Evolutionary conservation across 2,113 vertebrate species (phyloP).

Genomic region (Phaetusa simplex): DNA sequence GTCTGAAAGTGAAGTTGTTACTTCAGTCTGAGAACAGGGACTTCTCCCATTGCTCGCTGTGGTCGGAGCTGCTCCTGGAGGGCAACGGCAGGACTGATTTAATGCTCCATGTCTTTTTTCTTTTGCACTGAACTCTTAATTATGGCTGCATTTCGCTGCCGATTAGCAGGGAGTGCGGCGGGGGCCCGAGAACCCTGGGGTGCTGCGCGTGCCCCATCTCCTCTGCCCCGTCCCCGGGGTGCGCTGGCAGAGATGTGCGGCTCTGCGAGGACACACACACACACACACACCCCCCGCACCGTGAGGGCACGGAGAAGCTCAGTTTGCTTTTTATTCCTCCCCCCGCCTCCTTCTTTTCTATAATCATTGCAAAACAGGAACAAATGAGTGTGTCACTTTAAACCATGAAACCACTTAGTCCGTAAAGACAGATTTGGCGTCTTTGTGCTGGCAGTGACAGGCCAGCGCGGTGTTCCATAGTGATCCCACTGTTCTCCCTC

Average conservation of each 20-base stretch:
- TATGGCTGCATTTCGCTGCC: neutral
- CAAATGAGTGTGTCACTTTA: conserved; percentile 67
- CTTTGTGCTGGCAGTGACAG: conserved; percentile 58
- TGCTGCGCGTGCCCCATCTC: neutral
- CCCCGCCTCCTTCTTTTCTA: neutral
- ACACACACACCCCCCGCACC: too few species aligned
- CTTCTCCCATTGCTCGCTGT: neutral
- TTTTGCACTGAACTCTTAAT: conserved; percentile 39
- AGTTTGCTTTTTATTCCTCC: neutral
- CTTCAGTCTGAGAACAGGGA: neutral
- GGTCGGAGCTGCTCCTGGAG: neutral
- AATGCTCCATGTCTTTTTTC: conserved; percentile 37
- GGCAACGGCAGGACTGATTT: conserved; percentile 32
- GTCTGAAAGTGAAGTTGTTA: neutral
- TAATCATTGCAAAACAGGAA: conserved; percentile 61
- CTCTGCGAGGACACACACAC: neutral
- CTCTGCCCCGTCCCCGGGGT: neutral
- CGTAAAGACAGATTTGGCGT: conserved; percentile 51
- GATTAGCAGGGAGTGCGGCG: neutral
- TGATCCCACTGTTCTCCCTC: conserved; percentile 47
- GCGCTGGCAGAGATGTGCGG: neutral
- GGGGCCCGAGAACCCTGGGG: neutral
- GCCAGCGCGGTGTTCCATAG: conserved; percentile 47
- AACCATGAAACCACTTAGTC: conserved; percentile 62
- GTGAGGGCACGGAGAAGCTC: neutral